Percentiles rank a stretch among this genome's conserved stretches.
phyloP scores from a whole-genome alignment of 2,797 vertebrate genomes.

The Borostomias antarcticus region DNA sequence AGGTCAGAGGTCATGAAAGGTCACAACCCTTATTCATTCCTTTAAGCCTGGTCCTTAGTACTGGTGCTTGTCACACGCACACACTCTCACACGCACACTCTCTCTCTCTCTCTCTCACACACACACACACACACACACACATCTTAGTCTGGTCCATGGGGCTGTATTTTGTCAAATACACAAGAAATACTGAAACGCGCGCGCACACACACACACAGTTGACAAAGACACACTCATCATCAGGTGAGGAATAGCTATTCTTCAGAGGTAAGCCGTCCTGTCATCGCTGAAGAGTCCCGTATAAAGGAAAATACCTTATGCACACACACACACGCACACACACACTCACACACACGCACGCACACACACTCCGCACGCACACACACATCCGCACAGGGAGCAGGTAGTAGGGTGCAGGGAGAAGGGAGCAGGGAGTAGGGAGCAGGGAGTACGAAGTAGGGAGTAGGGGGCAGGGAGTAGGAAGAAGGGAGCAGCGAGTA shows the following conservation, averaged over 20 bases:
- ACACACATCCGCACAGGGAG: neutral
- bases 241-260: neutral
- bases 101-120: no score
- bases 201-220: neutral
- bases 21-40: neutral
- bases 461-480: no score
- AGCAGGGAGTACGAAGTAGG: neutral
- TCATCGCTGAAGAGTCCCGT: slow-evolving; percentile 1
- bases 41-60: neutral
- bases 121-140: neutral
- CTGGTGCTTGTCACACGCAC: neutral
- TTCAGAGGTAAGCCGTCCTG: neutral
- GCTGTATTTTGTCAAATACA: neutral
- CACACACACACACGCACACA: neutral
- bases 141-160: neutral
- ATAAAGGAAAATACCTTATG: no score
- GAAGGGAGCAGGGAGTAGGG: neutral
- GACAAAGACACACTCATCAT: neutral
- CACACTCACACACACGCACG: neutral
- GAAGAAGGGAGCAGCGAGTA: neutral
- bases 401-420: neutral
- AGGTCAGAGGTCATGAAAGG: neutral
- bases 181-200: neutral
- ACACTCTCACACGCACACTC: neutral
- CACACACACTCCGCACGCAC: no score